These are phyloP conservation scores for Alexandromys fortis DNA, from an alignment of 2,113 vertebrate species.

Conservation along the genomic window DNA sequence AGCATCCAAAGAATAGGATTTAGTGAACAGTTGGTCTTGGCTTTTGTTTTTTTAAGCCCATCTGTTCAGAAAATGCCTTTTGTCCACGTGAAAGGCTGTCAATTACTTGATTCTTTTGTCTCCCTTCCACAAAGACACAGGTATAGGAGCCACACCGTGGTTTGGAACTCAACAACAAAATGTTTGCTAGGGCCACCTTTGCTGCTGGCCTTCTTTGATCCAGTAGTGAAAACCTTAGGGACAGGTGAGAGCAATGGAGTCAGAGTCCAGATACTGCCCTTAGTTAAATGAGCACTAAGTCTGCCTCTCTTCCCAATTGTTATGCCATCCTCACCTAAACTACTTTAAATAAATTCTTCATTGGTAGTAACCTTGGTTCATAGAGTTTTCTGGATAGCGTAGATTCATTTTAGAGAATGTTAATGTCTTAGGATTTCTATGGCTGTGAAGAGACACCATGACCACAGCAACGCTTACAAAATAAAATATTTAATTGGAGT, in stretches of 20 bases:
- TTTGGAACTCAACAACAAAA: slow-evolving; percentile 6
- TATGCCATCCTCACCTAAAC: neutral
- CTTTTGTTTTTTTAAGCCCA: neutral
- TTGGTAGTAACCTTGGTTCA: neutral
- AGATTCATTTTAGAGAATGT: neutral
- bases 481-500: neutral
- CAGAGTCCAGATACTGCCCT: neutral
- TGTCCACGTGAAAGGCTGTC: neutral
- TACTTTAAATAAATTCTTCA: neutral
- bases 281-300: slow-evolving; percentile 1
- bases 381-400: neutral
- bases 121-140: neutral
- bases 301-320: neutral
- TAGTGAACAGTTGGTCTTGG: neutral
- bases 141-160: neutral
- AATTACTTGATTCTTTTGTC: neutral
- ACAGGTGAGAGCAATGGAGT: neutral
- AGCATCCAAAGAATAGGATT: neutral
- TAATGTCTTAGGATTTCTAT: neutral
- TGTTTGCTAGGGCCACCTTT: neutral
- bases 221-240: neutral
- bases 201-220: neutral
- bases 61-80: slow-evolving; percentile 18
- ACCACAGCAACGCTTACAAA: neutral
- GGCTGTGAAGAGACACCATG: neutral